A percentile compares a stretch with the other conserved stretches of the same genome.
Conservation (phyloP, 2,888 invertebrate genomes). For the Emmelina monodactyla region DNA sequence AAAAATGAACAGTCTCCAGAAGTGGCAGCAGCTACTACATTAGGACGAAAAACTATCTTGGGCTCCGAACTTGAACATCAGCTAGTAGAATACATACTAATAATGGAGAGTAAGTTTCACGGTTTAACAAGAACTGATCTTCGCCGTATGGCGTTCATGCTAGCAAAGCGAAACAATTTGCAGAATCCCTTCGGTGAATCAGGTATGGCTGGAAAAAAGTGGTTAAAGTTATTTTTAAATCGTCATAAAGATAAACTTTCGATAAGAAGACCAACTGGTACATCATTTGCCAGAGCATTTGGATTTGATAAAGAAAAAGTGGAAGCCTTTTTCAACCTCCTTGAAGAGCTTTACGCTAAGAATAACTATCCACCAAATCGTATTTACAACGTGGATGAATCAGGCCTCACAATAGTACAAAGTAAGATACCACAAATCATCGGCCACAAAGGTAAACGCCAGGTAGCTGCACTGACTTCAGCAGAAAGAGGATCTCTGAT, state of each 20-base stretch:
- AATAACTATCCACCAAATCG: constrained; percentile 2
- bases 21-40: constrained; percentile 12
- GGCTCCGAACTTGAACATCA: constrained; percentile 2
- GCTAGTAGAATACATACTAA: constrained; percentile 13
- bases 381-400: no score
- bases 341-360: neutral
- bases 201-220: constrained; percentile 12
- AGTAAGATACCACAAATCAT: constrained; percentile 17
- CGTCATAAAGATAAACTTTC: constrained; percentile 17
- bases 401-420: constrained; percentile 17
- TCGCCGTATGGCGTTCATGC: constrained; percentile 11
- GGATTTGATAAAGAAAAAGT: constrained; percentile 16
- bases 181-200: constrained; percentile 10
- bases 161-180: constrained; percentile 11
- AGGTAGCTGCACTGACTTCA: neutral
- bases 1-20: constrained; percentile 9
- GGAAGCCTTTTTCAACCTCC: constrained; percentile 3
- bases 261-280: constrained; percentile 15
- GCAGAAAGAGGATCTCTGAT: constrained; percentile 8
- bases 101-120: constrained; percentile 11
- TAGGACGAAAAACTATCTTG: constrained; percentile 14
- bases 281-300: constrained; percentile 16
- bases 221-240: constrained; percentile 16
- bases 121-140: constrained; percentile 12
- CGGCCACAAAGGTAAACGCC: constrained; percentile 6